Conservation (phyloP, 2,797 vertebrate genomes). For the Rhynchonycteris naso region DNA sequence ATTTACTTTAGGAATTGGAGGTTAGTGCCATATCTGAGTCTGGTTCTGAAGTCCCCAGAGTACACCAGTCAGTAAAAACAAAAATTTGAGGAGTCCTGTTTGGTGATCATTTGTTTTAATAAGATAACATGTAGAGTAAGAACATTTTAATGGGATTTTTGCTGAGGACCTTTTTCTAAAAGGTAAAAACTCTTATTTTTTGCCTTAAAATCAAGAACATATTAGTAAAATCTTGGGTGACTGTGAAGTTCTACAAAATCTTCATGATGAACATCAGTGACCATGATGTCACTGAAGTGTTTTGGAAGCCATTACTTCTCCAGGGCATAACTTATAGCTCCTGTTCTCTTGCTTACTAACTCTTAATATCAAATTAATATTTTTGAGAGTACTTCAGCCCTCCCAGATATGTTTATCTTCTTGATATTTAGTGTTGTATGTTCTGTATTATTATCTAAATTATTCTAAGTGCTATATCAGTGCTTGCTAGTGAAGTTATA, state of each 20-base stretch:
- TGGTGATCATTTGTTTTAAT: neutral
- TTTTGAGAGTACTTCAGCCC: neutral
- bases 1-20: conserved; percentile 1
- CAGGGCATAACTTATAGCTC: neutral
- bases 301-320: neutral
- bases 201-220: conserved; percentile 38
- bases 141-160: neutral
- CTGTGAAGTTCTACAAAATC: neutral
- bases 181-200: neutral
- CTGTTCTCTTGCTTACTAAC: conserved; percentile 5
- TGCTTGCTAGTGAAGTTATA: neutral
- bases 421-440: neutral
- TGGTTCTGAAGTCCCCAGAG: neutral
- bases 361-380: neutral
- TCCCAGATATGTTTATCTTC: neutral
- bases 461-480: neutral
- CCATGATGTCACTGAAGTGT: neutral
- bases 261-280: conserved; percentile 1
- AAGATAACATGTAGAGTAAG: neutral
- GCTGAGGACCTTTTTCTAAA: conserved; percentile 5
- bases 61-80: neutral
- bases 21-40: conserved; percentile 1
- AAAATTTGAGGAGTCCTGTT: neutral
- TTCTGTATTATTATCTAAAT: neutral
- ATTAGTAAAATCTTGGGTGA: conserved; percentile 16